Evolutionary conservation across 2,113 vertebrate genomes (phyloP), one percentile per base, ranked within the genome.

Genomic region (Aythya baeri): DNA sequence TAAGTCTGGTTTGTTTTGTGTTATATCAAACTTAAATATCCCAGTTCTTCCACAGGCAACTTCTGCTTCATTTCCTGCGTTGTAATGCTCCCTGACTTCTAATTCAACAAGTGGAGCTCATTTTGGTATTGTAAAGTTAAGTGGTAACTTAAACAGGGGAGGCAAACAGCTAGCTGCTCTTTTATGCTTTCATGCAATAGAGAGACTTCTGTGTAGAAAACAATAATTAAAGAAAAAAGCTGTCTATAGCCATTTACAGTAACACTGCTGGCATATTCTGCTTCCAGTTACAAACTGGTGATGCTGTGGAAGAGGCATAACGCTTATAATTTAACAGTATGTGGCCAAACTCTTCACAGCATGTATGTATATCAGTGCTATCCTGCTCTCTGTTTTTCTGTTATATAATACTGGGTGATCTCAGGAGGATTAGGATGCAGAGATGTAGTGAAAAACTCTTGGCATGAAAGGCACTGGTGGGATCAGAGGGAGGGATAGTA

Each of bases 401-500:
- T 55, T 71, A 2, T 1, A 1, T 34, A 36, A 3, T 41, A 16
- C 13, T 38, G 15, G 3, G 4, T 61, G 38, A 62, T 73, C 7
- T 81, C n/a, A 21, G 14, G 50, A 74, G 59, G 11, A 31, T 62
- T 50, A 27, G 36, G 6, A 13, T 73, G 25, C 43, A 38, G 83
- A 67, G 21, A 25, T 21, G 4, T 0, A 1, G 13, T 38, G 25
- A 34, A 50, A 31, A 66, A 13, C 18, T 50, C 7, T 3, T 7
- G 18, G 18, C 2, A 2, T 23, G 36, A 66, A 81, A 22, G 17
- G 7, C 31, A 46, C 13, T 52, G 23, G 2, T 41, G 41, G 6
- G 65, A 18, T 26, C 9, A 17, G 6, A 2, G 2, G 2, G 1
- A 7, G 5, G 4, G 7, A 23, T 54, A 1, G 0, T 38, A 41